These are phyloP conservation scores for Manis pentadactyla DNA, from an alignment of 2,797 vertebrate species.

Conservation along the genomic window DNA sequence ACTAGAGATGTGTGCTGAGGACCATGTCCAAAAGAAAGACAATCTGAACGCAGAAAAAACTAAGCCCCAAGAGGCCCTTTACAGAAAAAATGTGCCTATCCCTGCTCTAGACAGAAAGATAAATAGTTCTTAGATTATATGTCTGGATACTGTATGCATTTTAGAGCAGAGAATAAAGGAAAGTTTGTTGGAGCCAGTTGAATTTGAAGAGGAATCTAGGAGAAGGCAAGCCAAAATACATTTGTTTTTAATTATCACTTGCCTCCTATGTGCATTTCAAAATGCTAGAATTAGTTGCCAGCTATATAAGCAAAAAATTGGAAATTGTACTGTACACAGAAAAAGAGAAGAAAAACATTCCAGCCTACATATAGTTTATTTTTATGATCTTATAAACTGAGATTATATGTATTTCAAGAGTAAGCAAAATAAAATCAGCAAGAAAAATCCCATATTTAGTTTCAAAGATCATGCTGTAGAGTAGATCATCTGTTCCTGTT, in stretches of 20 bases:
- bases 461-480: slow-evolving; percentile 53
- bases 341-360: not conserved
- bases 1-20: not conserved
- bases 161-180: slow-evolving; percentile 1
- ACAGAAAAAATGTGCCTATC: not conserved
- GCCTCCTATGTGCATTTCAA: not conserved
- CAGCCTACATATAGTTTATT: slow-evolving; percentile 10
- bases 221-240: not conserved
- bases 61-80: not conserved
- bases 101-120: not conserved
- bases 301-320: slow-evolving; percentile 35
- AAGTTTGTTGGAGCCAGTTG: not conserved
- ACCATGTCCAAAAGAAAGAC: not conserved
- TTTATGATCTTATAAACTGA: slow-evolving; percentile 31
- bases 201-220: slow-evolving; percentile 41
- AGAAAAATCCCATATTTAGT: slow-evolving; percentile 49
- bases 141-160: not conserved
- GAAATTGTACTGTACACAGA: not conserved
- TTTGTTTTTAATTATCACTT: slow-evolving; percentile 43
- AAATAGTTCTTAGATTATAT: not conserved
- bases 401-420: slow-evolving; percentile 11
- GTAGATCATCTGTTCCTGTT: not conserved
- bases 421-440: slow-evolving; percentile 55
- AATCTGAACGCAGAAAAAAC: not conserved
- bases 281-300: slow-evolving; percentile 38